Evolutionary conservation across 2,113 vertebrate genomes (phyloP).

Genomic region (Pomatorhinus ruficollis): DNA sequence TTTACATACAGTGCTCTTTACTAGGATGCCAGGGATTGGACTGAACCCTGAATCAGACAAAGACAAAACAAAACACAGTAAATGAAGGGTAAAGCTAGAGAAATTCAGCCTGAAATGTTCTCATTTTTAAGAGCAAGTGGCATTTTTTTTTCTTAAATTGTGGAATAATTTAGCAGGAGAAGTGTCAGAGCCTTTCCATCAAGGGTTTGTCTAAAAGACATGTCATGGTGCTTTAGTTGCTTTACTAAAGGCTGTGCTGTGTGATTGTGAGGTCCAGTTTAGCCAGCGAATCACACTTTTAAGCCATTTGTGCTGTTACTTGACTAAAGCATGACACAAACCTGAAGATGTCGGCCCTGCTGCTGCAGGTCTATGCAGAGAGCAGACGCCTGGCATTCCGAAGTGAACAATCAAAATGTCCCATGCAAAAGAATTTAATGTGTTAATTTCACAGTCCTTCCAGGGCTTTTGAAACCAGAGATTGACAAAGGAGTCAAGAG

Average conservation of each 20-base stretch:
- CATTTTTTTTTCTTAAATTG: neutral
- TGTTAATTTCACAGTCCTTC: neutral
- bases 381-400: accelerated
- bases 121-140: neutral
- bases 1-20: neutral
- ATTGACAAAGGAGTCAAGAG: neutral
- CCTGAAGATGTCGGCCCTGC: neutral
- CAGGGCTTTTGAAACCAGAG: neutral
- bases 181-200: neutral
- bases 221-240: accelerated
- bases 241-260: neutral
- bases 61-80: neutral
- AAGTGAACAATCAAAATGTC: neutral
- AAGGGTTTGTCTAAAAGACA: neutral
- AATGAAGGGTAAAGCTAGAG: neutral
- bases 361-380: neutral
- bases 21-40: neutral
- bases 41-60: neutral
- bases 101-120: neutral
- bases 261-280: neutral
- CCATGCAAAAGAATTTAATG: neutral
- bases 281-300: neutral
- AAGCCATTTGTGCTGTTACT: neutral
- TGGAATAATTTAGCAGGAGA: neutral
- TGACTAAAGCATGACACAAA: neutral